Conservation (phyloP, 2,113 vertebrate genomes). For the Glaucidium brasilianum region DNA sequence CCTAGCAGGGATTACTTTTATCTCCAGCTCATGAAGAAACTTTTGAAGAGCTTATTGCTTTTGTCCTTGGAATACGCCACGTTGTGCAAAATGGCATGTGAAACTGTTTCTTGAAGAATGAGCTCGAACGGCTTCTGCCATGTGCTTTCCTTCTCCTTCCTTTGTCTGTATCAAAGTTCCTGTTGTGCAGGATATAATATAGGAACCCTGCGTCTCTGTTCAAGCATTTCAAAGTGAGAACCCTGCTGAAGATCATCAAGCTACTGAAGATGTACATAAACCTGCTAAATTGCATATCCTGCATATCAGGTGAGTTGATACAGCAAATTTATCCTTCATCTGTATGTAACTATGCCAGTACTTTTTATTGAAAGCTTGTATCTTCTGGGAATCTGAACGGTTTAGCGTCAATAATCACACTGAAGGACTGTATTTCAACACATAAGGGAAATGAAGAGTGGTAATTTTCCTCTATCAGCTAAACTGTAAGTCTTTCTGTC, state of each 20-base stretch:
- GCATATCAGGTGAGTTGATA: slow-evolving; percentile 23
- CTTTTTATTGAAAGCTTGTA: neutral
- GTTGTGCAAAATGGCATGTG: neutral
- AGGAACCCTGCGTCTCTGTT: neutral
- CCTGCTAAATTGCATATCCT: neutral
- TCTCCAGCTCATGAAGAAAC: slow-evolving; percentile 47
- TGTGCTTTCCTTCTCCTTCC: neutral
- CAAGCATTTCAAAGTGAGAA: neutral
- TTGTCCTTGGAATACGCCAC: neutral
- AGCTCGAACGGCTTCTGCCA: fast-evolving
- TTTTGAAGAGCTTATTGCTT: slow-evolving; percentile 42
- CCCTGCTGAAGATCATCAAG: neutral
- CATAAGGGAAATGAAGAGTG: neutral
- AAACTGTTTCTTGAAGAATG: neutral
- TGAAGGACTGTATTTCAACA: neutral
- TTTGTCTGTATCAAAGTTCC: neutral
- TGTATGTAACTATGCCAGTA: neutral
- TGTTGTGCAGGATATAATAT: neutral
- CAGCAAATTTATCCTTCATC: neutral
- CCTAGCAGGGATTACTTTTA: slow-evolving; percentile 64
- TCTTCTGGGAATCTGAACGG: neutral
- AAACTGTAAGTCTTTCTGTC: neutral
- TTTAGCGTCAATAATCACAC: neutral
- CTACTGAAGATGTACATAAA: neutral
- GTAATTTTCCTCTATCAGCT: neutral